These are phyloP conservation scores for Leptopilina drosophilae DNA, from an alignment of 2,888 invertebrate species.

Conservation along the genomic window DNA sequence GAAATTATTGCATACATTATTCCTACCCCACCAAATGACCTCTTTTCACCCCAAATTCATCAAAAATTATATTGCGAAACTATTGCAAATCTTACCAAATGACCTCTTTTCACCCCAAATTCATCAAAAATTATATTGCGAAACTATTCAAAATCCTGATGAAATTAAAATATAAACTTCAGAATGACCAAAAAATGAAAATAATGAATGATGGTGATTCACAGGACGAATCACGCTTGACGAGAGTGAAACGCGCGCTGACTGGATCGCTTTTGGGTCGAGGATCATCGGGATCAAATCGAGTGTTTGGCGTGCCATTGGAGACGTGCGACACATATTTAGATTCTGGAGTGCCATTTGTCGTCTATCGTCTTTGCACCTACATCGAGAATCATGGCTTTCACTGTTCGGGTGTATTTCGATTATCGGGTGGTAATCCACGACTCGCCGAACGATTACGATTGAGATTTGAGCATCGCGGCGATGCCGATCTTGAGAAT, in stretches of 20 bases:
- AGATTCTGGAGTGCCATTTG: conserved; percentile 74
- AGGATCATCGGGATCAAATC: conserved; percentile 58
- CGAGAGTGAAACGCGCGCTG: conserved; percentile 74
- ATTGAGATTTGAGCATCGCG: conserved; percentile 78
- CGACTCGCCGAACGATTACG: conserved; percentile 78
- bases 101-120: no score
- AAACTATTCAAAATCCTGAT: no score
- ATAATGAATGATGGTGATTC: neutral
- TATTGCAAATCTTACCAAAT: no score
- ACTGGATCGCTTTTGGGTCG: conserved; percentile 72
- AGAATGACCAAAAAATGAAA: no score
- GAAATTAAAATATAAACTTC: no score
- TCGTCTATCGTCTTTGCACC: conserved; percentile 76
- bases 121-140: no score
- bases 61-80: no score
- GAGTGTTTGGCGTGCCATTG: conserved; percentile 72
- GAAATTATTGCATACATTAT: no score
- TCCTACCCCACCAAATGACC: no score
- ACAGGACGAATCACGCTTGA: conserved; percentile 74
- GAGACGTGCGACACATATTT: conserved; percentile 72
- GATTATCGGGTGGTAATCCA: conserved; percentile 79
- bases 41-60: no score
- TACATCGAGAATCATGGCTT: conserved; percentile 77
- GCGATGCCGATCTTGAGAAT: conserved; percentile 79
- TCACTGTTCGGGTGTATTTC: conserved; percentile 75